Base-by-base conservation (phyloP, 2,888 invertebrate genomes). In the Therioaphis trifolii region DNA sequence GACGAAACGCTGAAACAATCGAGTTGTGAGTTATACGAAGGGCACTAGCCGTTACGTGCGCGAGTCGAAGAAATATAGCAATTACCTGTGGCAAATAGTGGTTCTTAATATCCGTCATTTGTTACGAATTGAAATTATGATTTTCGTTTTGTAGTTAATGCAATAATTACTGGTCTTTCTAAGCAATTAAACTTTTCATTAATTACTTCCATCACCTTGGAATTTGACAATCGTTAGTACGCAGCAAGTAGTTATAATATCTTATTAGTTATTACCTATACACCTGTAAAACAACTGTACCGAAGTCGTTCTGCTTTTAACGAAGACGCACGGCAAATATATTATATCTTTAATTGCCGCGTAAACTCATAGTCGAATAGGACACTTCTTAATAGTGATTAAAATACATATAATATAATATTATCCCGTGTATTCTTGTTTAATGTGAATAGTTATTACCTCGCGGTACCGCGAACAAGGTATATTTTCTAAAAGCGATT, bases 161-260 rank as follows among this genome's bases (percentile, higher is more conserved):
- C 15, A 46, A 71, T 27, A 29, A 71, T 24, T 18, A 29, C 49
- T 49, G 27, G 49, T 71, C 27, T 24, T 43, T 18, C 2, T n/a
- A 24, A 4, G 27, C 46, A 71, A 49, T 71, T 71, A 49, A 18
- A 71, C 43, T 71, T 71, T 71, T 49, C 71, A 49, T 71, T 49
- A 27, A 71, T 71, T 18, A 55, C 4, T 18, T 21, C 21, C 0
- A 49, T 71, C 27, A 49, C 49, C 27, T 71, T 71, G 55, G 12
- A 55, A 55, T 21, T n/a, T 21, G 21, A 55, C 55, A 55, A 21
- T 21, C 55, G 55, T 21, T 21, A 7, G 21, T 14, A 2, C 18
- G 1, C 4, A n/a, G 52, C n/a, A 55, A 55, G n/a, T n/a, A n/a
- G n/a, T 55, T 21, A 21, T 21, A n/a, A n/a, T n/a, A n/a, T n/a